Conservation (phyloP, 1,140 invertebrate species). For the Drosophila ananassae region DNA sequence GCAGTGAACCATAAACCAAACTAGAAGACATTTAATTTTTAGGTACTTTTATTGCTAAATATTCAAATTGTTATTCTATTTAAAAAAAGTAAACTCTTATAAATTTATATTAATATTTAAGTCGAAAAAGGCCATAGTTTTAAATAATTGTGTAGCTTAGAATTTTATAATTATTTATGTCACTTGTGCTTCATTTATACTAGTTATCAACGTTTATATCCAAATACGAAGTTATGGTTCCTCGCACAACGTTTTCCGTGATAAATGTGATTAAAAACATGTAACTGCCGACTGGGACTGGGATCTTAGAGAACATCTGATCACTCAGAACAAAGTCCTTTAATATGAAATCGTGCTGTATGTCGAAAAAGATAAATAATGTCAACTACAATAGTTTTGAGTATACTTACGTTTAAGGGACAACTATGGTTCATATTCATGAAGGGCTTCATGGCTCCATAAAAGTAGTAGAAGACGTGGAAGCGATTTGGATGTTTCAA, state of each 20-base stretch:
- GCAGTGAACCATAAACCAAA: too few relatives aligned
- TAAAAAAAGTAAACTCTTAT: too few relatives aligned
- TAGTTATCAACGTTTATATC: slow-evolving; percentile 9
- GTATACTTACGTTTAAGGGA: slow-evolving; percentile 30
- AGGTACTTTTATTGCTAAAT: too few relatives aligned
- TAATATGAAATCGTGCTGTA: slow-evolving; percentile 24
- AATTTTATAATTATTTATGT: too few relatives aligned
- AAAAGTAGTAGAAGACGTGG: slow-evolving; percentile 15
- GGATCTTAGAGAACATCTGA: slow-evolving; percentile 14
- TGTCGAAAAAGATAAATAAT: not conserved
- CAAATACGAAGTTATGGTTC: slow-evolving; percentile 1
- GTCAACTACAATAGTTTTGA: not conserved
- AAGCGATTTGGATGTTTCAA: slow-evolving; percentile 26
- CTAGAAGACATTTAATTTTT: too few relatives aligned
- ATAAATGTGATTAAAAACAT: slow-evolving; percentile 12
- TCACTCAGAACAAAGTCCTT: slow-evolving; percentile 37
- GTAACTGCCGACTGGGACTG: slow-evolving; percentile 5
- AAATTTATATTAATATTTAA: too few relatives aligned
- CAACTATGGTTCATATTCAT: slow-evolving; percentile 43
- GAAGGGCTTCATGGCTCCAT: not conserved
- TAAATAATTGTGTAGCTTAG: too few relatives aligned
- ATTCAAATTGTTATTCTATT: too few relatives aligned
- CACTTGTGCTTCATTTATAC: not conserved
- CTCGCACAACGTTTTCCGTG: not conserved
- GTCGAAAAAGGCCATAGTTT: too few relatives aligned